Conservation (phyloP, 2,113 vertebrate genomes). For the Crotalus helleri region DNA sequence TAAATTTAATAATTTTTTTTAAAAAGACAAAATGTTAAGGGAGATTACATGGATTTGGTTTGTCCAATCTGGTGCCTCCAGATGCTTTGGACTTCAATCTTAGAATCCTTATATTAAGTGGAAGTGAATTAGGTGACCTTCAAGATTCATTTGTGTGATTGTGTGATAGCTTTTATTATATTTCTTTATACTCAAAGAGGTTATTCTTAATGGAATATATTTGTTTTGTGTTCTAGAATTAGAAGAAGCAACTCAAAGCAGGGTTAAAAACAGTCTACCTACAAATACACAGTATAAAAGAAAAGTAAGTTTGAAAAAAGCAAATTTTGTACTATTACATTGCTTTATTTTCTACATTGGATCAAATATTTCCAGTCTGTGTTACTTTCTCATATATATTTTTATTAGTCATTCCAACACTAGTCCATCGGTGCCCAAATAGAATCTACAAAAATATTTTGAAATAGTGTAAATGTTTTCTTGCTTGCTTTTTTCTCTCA, state of each 20-base stretch:
- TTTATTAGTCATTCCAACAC: background rate
- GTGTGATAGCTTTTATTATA: background rate
- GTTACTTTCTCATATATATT: background rate
- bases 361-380: background rate
- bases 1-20: background rate
- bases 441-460: background rate
- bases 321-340: background rate
- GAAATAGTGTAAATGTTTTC: background rate
- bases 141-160: background rate
- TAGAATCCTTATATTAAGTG: background rate
- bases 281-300: constrained; percentile 61
- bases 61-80: background rate
- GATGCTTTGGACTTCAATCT: background rate
- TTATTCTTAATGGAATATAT: background rate
- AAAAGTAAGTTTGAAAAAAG: constrained; percentile 69
- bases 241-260: constrained; percentile 70
- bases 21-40: background rate
- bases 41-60: background rate
- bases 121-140: background rate
- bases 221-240: constrained; percentile 71
- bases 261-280: constrained; percentile 27
- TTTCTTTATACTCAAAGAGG: background rate
- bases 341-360: background rate
- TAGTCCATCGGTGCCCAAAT: background rate
- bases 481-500: background rate